phyloP scores from a whole-genome alignment of 1,140 invertebrate species.

The Leptinotarsa texana region DNA sequence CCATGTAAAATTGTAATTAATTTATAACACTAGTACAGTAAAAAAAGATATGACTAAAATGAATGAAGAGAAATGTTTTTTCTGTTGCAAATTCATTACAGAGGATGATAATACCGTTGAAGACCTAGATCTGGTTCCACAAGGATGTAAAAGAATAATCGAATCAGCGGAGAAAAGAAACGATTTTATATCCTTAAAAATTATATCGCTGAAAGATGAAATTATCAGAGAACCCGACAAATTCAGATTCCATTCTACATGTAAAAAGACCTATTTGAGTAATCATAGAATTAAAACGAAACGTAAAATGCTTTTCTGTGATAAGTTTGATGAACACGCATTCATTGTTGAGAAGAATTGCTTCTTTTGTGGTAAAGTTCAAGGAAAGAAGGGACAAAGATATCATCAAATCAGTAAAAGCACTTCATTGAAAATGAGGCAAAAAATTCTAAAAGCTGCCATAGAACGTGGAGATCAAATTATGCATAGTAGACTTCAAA shows the following conservation, averaged over 20 bases:
- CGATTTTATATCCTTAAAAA: neutral
- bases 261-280: neutral
- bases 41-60: neutral
- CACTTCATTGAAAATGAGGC: neutral
- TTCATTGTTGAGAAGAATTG: neutral
- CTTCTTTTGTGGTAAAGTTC: neutral
- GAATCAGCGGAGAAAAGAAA: neutral
- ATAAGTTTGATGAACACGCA: neutral
- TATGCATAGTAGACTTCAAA: neutral
- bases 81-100: neutral
- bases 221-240: neutral
- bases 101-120: neutral
- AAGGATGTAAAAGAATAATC: neutral
- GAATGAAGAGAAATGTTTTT: neutral
- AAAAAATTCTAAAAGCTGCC: neutral
- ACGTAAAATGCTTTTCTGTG: neutral
- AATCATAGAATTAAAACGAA: neutral
- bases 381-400: neutral
- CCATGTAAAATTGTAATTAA: too few relatives aligned
- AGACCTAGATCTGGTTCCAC: neutral
- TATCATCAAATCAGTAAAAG: neutral
- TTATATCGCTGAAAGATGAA: conserved; percentile 1
- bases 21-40: too few relatives aligned
- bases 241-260: neutral
- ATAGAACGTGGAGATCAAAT: neutral